Base-by-base conservation (phyloP, 2,888 invertebrate genomes). In the Aproaerema taeniolella region DNA sequence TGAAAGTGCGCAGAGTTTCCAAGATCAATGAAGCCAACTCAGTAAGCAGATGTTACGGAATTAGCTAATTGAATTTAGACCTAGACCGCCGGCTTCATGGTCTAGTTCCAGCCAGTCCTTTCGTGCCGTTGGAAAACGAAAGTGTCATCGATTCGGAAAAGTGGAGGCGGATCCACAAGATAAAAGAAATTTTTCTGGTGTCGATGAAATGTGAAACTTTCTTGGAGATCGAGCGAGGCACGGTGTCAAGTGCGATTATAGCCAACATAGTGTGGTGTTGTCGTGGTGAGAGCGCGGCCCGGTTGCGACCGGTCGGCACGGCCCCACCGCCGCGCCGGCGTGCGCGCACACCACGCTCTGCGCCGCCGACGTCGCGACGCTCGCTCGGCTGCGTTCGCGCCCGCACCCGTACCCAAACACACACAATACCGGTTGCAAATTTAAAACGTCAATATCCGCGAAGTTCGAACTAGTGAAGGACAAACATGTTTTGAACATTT, bases 241-340 rank as follows among this genome's bases (percentile, higher is more conserved):
- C 72, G 76, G 85, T 82, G 83, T 85, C 85, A 85, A 83, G 83
- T 82, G 81, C 74, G 82, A 78, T 80, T 80, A 79, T 74, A 75
- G 75, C 58, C 64, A 69, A 70, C 63, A 61, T 58, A 55, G 75
- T 65, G 70, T 75, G 69, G 72, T 68, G 73, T 78, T 47, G 56
- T 25, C 26, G 35, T 26, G 54, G 49, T 52, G 59, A 52, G 57
- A 52, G 58, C 53, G 55, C 75, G 82, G 74, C 82, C 85, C 78
- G 79, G 71, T 81, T 82, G 82, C 79, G 83, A 82, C 83, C 85
- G 83, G 83, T 81, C 82, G 81, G 74, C 80, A 79, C 83, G 82
- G 70, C 82, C 72, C n/a, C n/a, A n/a, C n/a, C n/a, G n/a, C n/a
- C n/a, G n/a, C n/a, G 76, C 68, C 55, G 57, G 61, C 70, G 73